Evolutionary conservation across 2,113 vertebrate genomes (phyloP), one percentile per base, ranked within the genome.

Genomic region (Gymnobelideus leadbeateri): DNA sequence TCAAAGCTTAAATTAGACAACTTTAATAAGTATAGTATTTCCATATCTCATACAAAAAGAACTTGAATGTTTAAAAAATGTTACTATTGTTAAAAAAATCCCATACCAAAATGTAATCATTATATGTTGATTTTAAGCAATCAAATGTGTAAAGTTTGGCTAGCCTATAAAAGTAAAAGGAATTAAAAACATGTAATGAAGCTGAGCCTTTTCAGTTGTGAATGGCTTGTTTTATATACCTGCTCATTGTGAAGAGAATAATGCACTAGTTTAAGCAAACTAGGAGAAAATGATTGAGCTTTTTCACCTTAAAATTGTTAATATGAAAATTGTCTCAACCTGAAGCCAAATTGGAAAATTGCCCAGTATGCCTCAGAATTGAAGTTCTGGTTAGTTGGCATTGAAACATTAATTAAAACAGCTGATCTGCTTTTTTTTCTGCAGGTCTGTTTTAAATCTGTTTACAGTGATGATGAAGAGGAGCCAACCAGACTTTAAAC

Each of bases 381-480:
- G 1, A 5, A 52, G 53, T 84, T 84, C 68, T 21, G 8, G 68
- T 25, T 10, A 2, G 55, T 24, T 16, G 0, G 23, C 2, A 0
- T 16, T 21, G 90, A 16, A 94, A 28, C 68, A 43, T 61, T 92
- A 47, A 96, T 98, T 91, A 98, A 28, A 92, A 93, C 0, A 3
- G 7, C 96, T 28, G 68, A 8, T 97, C 12, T 95, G 23, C 96
- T 91, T 96, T 97, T 97, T 96, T 96, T 93, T 96, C 93, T 98
- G 61, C 98, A 99, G 99, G 99, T 99, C 98, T 99, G 99, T 98
- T 98, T 99, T 98, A 98, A 98, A 98, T 97, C 98, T 91, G 98
- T 98, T 97, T 98, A 98, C 98, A 99, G 98, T 92, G 99, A 99
- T 53, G 98, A 99, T 54, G 99, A 99, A 91, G 98, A 98, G 96